phyloP scores from a whole-genome alignment of 2,888 invertebrate genomes.

The Nemurella pictetii region DNA sequence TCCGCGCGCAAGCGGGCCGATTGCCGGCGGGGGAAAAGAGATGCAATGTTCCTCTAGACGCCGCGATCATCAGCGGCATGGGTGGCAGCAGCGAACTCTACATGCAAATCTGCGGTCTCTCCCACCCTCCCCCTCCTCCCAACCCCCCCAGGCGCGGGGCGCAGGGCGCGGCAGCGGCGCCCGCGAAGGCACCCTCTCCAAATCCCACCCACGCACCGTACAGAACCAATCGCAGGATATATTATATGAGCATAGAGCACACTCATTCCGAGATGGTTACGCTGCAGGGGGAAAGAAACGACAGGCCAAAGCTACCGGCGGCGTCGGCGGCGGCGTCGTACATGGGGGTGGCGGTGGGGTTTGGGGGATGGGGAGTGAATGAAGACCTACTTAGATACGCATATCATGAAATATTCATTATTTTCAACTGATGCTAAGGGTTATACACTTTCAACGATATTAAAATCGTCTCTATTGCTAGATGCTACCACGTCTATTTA shows the following conservation, averaged over 20 bases:
- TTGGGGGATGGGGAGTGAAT: conserved; percentile 8
- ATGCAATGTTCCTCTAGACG: conserved; percentile 16
- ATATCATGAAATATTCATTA: conserved; percentile 57
- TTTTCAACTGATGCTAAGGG: conserved; percentile 44
- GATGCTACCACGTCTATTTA: not conserved
- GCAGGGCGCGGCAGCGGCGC: not conserved
- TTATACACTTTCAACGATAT: conserved; percentile 54
- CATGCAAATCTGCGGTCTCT: conserved; percentile 21
- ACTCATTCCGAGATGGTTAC: conserved; percentile 10
- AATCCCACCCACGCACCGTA: not conserved
- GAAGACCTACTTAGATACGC: conserved; percentile 44
- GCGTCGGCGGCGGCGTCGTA: not conserved
- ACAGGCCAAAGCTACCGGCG: conserved; percentile 9
- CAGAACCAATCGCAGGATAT: conserved; percentile 35
- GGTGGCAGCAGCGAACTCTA: conserved; percentile 14
- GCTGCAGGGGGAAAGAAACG: not conserved
- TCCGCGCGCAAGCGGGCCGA: not conserved
- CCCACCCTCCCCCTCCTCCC: not conserved
- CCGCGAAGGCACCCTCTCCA: too few relatives aligned
- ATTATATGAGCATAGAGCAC: conserved; percentile 32
- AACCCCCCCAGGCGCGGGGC: not conserved
- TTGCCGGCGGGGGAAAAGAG: not conserved
- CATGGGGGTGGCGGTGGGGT: not conserved
- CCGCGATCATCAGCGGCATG: conserved; percentile 37
- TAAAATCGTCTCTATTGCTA: conserved; percentile 48